These are phyloP conservation scores for Lasiurus cinereus DNA, from an alignment of 2,113 vertebrate genomes.

Conservation along the genomic window DNA sequence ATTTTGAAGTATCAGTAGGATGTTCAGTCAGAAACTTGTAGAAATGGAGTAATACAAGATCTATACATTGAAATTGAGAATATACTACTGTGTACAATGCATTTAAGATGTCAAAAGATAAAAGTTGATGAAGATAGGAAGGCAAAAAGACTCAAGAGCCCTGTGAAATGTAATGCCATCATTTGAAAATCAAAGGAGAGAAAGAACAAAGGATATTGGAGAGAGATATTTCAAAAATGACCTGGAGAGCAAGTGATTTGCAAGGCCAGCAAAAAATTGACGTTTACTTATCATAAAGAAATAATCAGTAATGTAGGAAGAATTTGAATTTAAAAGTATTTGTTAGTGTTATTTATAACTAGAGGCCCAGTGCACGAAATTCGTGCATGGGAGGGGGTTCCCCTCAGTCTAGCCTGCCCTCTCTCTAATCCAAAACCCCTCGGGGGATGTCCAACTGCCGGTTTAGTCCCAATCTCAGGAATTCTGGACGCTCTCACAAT, in stretches of 20 bases:
- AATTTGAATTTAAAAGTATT: background rate
- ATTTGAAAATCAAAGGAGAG: conserved; percentile 8
- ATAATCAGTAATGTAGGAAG: background rate
- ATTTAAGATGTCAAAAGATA: background rate
- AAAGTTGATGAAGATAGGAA: background rate
- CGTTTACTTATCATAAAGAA: conserved; percentile 20
- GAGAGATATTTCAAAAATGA: background rate
- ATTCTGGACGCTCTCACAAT: too few relatives aligned
- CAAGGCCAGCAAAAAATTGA: background rate
- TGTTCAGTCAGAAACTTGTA: conserved; percentile 1
- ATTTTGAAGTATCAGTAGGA: background rate
- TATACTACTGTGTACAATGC: background rate
- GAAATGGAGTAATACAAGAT: background rate
- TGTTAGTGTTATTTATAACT: too few relatives aligned
- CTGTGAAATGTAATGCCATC: background rate
- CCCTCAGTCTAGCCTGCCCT: too few relatives aligned
- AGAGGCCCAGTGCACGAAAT: too few relatives aligned
- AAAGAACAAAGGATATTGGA: background rate
- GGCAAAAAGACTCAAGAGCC: background rate
- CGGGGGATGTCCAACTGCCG: too few relatives aligned
- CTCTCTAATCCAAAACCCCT: too few relatives aligned
- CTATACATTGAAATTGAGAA: background rate
- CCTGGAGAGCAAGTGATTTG: conserved; percentile 10
- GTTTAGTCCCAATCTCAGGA: too few relatives aligned
- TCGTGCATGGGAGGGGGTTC: too few relatives aligned